These are phyloP conservation scores for Bombus vancouverensis DNA, from an alignment of 1,140 invertebrate species.

Conservation along the genomic window DNA sequence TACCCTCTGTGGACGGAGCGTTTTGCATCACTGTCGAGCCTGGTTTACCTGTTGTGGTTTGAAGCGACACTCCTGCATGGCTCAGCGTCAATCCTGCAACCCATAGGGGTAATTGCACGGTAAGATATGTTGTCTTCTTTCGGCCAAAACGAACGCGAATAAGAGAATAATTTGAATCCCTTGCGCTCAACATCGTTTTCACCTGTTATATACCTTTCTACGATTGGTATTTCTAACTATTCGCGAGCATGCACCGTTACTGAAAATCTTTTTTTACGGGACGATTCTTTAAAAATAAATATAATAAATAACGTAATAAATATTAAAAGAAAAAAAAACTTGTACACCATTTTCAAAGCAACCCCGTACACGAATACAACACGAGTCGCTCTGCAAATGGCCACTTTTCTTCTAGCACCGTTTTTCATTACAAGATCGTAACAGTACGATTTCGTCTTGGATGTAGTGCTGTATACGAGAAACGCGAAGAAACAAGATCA, in stretches of 20 bases:
- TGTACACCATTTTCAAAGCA: conserved; percentile 67
- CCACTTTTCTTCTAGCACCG: conserved; percentile 61
- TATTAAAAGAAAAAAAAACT: too few relatives aligned
- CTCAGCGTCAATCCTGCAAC: conserved; percentile 79
- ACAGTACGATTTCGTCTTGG: conserved; percentile 55
- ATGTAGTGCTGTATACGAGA: conserved; percentile 26
- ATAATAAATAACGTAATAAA: neutral
- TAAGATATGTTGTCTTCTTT: neutral
- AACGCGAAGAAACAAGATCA: rapidly evolving
- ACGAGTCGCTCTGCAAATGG: conserved; percentile 60
- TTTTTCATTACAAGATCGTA: conserved; percentile 63
- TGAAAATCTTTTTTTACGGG: too few relatives aligned
- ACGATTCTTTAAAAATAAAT: too few relatives aligned
- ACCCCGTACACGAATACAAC: neutral
- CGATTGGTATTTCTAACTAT: too few relatives aligned
- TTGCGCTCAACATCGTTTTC: too few relatives aligned
- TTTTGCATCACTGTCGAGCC: conserved; percentile 77
- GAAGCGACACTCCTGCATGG: conserved; percentile 79
- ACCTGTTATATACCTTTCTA: too few relatives aligned
- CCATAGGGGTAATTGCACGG: conserved; percentile 4
- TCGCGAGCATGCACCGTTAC: too few relatives aligned
- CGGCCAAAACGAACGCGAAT: too few relatives aligned
- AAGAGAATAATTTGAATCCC: too few relatives aligned
- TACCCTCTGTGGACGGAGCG: conserved; percentile 79
- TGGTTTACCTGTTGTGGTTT: conserved; percentile 72